These are phyloP conservation scores for Isotomurus palustris DNA, from an alignment of 2,888 invertebrate genomes.

Conservation along the genomic window DNA sequence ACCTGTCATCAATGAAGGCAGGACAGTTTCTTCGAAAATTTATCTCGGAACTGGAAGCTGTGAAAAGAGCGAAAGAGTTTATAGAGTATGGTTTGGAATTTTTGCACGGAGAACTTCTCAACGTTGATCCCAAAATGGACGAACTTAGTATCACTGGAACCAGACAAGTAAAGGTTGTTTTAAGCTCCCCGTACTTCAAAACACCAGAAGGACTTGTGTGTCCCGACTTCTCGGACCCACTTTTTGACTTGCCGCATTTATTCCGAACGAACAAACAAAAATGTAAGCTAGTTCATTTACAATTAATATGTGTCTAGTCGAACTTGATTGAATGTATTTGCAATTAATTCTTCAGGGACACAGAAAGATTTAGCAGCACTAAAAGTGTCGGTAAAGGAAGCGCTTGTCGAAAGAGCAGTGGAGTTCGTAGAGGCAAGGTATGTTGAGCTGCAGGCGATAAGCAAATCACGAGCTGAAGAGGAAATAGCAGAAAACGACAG, in stretches of 20 bases:
- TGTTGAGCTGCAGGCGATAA: slow-evolving; percentile 18
- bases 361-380: slow-evolving; percentile 31
- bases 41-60: too few relatives aligned
- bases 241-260: too few relatives aligned
- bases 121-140: slow-evolving; percentile 18
- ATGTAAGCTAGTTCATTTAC: slow-evolving; percentile 20
- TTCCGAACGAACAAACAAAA: slow-evolving; percentile 37
- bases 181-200: slow-evolving; percentile 40
- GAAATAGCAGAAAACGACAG: slow-evolving; percentile 9
- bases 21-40: too few relatives aligned
- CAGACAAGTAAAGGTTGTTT: slow-evolving; percentile 21
- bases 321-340: background rate
- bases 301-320: background rate
- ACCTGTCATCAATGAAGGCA: too few relatives aligned
- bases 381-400: slow-evolving; percentile 28
- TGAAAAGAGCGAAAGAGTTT: too few relatives aligned
- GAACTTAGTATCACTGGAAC: slow-evolving; percentile 39
- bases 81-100: slow-evolving; percentile 14
- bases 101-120: slow-evolving; percentile 1
- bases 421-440: slow-evolving; percentile 13
- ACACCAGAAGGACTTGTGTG: slow-evolving; percentile 24
- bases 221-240: slow-evolving; percentile 5
- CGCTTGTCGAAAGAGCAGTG: slow-evolving; percentile 11
- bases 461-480: slow-evolving; percentile 8
- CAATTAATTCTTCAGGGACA: slow-evolving; percentile 32